phyloP scores from a whole-genome alignment of 1,140 invertebrate genomes.

The Bombus breviceps region DNA sequence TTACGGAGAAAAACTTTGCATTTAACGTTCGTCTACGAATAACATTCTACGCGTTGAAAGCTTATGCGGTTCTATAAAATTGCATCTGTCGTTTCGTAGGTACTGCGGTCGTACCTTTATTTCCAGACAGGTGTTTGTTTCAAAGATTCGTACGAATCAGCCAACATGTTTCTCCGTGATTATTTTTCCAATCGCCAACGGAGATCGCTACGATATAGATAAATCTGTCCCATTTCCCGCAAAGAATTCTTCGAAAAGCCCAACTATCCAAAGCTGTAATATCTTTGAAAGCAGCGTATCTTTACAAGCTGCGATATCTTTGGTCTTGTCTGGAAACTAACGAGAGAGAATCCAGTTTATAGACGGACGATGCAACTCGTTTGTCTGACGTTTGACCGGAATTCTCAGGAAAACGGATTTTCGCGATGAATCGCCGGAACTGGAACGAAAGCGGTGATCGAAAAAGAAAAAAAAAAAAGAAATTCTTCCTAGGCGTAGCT shows the following conservation, averaged over 20 bases:
- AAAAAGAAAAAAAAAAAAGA: neutral
- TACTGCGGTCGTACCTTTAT: neutral
- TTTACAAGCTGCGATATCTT: too few relatives aligned
- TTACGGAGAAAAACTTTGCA: neutral
- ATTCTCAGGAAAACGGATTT: neutral
- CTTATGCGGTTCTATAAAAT: too few relatives aligned
- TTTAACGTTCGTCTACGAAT: neutral
- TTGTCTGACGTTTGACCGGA: neutral
- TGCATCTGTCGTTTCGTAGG: too few relatives aligned
- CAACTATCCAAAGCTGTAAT: too few relatives aligned
- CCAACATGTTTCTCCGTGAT: neutral
- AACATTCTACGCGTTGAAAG: neutral
- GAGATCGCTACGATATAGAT: neutral
- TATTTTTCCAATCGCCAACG: neutral
- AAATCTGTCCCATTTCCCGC: too few relatives aligned
- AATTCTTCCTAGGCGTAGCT: conserved; percentile 42
- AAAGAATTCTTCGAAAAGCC: too few relatives aligned
- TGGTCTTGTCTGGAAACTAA: neutral
- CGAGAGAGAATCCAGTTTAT: neutral
- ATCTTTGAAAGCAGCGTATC: too few relatives aligned
- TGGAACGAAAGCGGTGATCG: neutral
- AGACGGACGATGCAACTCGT: neutral
- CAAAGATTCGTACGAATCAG: neutral
- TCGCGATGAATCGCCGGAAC: neutral
- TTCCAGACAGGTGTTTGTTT: neutral